These are phyloP conservation scores for Champsocephalus gunnari DNA, from an alignment of 2,797 vertebrate species.

Conservation along the genomic window DNA sequence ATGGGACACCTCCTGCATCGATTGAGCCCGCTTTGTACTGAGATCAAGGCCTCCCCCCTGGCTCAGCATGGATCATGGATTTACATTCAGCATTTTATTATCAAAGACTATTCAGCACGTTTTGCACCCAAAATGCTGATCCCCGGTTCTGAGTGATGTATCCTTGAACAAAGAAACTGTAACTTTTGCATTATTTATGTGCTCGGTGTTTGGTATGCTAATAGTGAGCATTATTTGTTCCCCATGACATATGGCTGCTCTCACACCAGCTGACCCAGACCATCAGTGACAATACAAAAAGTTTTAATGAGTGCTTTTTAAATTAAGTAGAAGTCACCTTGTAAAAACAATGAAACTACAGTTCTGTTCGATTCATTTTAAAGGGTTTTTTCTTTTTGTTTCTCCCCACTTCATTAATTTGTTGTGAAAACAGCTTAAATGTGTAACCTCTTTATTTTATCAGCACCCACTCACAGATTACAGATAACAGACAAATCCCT, in stretches of 20 bases:
- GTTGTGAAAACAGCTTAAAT: conserved; percentile 24
- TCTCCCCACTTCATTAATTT: conserved; percentile 14
- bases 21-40: conserved; percentile 64
- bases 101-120: conserved; percentile 61
- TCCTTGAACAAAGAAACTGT: conserved; percentile 69
- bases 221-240: conserved; percentile 52
- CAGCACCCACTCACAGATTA: conserved; percentile 17
- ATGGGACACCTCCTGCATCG: conserved; percentile 50
- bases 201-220: conserved; percentile 70
- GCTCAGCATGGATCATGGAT: conserved; percentile 67
- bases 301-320: conserved; percentile 18
- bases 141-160: conserved; percentile 66
- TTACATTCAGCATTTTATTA: conserved; percentile 70
- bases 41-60: conserved; percentile 64
- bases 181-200: conserved; percentile 76
- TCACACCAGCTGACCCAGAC: conserved; percentile 46
- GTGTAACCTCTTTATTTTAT: conserved; percentile 35
- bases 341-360: background rate
- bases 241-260: conserved; percentile 52
- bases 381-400: background rate
- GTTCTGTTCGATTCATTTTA: conserved; percentile 2
- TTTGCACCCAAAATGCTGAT: conserved; percentile 75
- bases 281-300: conserved; percentile 19
- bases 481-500: conserved; percentile 31
- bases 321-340: conserved; percentile 36